Base-by-base conservation (phyloP, 2,888 invertebrate species). In the Antheraea yamamai region DNA sequence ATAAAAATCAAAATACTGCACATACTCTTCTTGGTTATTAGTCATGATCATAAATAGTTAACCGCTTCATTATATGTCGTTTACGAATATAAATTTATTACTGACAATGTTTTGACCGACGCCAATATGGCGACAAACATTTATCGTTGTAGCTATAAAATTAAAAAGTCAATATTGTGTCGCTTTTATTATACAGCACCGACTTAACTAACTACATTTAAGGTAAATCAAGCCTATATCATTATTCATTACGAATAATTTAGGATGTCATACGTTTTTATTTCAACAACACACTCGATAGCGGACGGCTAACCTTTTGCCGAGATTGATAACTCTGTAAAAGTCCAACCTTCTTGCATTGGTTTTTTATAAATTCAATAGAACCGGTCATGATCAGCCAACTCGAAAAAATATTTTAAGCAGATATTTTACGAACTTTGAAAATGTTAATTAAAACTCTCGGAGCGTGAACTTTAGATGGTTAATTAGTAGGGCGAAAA, bases 71-170 rank as follows among this genome's bases (percentile, higher is more conserved):
- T 70, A 70, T n/a, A 39, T 39, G 20, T 61, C 23, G 20, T 20
- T 39, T 35, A n/a, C 12, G 39, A 35, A 70, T 73, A 26, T 71
- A 71, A 75, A 58, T 70, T 75, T 52, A 75, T 76, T 76, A 75
- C 76, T 76, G 76, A 77, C 77, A 80, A 77, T 78, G 78, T 79
- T 79, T 77, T 64, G 75, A 77, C 47, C 47, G 47, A 20, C 72
- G 75, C 76, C 79, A 75, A 76, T 81, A 85, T 75, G 85, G 86
- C 78, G 76, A 74, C 76, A 78, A 85, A 84, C 81, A 83, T 84
- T 30, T 78, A 83, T 81, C 76, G 75, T 77, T 75, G 72, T 26
- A 78, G 83, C 82, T 26, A 30, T 66, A 66, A 66, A 87, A 85
- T 87, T 84, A 87, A 79, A 74, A 78, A 79, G 80, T 82, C 78